Conservation (phyloP, 1,140 invertebrate genomes). For the Pinna nobilis region DNA sequence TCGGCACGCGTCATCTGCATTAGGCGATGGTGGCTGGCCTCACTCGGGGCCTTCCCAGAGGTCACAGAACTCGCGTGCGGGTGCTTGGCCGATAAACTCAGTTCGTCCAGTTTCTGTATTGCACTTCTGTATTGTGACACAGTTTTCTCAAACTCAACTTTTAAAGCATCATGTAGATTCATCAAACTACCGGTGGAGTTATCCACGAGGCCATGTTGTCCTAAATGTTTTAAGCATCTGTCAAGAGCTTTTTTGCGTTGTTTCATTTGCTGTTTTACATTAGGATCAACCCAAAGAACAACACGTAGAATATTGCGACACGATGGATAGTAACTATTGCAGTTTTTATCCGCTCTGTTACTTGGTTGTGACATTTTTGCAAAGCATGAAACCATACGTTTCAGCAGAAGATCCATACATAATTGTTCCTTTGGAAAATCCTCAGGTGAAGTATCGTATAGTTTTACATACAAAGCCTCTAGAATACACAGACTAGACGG, state of each 20-base stretch:
- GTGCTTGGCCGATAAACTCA: slow-evolving; percentile 78
- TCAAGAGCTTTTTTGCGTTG: slow-evolving; percentile 84
- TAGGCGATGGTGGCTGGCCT: slow-evolving; percentile 91
- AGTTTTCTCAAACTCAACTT: slow-evolving; percentile 88
- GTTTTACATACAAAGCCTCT: slow-evolving; percentile 89
- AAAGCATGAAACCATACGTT: slow-evolving; percentile 87
- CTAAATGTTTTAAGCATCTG: slow-evolving; percentile 87
- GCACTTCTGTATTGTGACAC: slow-evolving; percentile 91
- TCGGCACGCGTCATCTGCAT: slow-evolving; percentile 85
- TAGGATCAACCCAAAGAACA: slow-evolving; percentile 78
- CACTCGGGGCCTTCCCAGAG: slow-evolving; percentile 87
- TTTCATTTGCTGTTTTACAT: slow-evolving; percentile 78
- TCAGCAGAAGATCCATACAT: slow-evolving; percentile 84
- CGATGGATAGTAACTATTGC: slow-evolving; percentile 76
- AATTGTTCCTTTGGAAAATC: slow-evolving; percentile 75
- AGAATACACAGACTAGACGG: slow-evolving; percentile 89
- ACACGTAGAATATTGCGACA: slow-evolving; percentile 79
- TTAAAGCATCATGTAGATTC: slow-evolving; percentile 81
- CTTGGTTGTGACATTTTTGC: slow-evolving; percentile 78
- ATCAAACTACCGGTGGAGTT: slow-evolving; percentile 79
- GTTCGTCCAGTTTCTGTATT: slow-evolving; percentile 89
- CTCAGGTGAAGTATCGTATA: slow-evolving; percentile 73
- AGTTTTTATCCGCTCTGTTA: slow-evolving; percentile 74
- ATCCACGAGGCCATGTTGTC: slow-evolving; percentile 89
- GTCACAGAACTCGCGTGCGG: slow-evolving; percentile 68